Evolutionary conservation across 2,113 vertebrate species (phyloP).

Genomic region (Lepus americanus): DNA sequence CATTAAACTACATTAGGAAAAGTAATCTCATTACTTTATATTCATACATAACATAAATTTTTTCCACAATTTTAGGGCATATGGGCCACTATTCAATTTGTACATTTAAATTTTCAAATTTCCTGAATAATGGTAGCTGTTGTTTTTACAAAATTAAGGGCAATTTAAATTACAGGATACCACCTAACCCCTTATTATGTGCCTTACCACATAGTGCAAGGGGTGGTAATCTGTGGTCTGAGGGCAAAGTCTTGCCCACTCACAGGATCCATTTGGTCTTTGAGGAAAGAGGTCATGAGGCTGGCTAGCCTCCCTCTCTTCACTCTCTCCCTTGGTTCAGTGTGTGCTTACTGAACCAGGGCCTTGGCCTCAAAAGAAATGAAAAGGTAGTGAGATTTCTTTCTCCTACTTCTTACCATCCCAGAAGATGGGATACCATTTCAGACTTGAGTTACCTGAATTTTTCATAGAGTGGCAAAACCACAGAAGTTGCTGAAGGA

Average conservation of each 20-base stretch:
- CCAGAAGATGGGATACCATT: conserved; percentile 27
- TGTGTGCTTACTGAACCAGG: conserved; percentile 6
- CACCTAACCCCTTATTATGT: conserved; percentile 87
- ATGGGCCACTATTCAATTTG: conserved; percentile 76
- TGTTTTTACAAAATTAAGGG: conserved; percentile 83
- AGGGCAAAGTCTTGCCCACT: conserved; percentile 20
- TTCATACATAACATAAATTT: not conserved
- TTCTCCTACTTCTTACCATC: conserved; percentile 49
- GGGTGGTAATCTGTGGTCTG: conserved; percentile 30
- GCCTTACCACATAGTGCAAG: conserved; percentile 88
- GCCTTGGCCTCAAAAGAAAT: conserved; percentile 45
- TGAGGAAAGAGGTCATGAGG: conserved; percentile 57
- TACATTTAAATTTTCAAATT: conserved; percentile 84
- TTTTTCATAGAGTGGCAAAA: not conserved
- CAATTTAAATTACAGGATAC: conserved; percentile 83
- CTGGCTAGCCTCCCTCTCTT: conserved; percentile 39
- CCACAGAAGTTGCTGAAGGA: conserved; percentile 34
- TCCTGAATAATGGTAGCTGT: conserved; percentile 80
- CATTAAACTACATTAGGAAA: not conserved
- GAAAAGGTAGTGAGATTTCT: conserved; percentile 26
- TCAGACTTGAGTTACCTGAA: conserved; percentile 26
- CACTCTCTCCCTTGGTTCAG: not conserved
- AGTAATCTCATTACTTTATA: conserved; percentile 56
- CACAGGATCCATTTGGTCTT: not conserved
- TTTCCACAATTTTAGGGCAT: conserved; percentile 49